phyloP scores from a whole-genome alignment of 2,888 invertebrate genomes.

The Andrena haemorrhoa region DNA sequence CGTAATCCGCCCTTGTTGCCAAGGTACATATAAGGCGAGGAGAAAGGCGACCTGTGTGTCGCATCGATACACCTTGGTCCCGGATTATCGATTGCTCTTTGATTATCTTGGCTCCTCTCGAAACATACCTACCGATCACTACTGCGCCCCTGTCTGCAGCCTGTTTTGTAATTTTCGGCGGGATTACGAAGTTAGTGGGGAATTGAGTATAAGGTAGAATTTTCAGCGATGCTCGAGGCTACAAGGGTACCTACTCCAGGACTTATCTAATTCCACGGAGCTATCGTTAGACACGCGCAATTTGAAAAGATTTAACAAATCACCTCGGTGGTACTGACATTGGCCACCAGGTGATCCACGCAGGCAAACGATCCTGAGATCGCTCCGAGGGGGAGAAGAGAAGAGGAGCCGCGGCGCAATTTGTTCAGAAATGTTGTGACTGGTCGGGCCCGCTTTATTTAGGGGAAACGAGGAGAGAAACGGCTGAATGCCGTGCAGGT shows the following conservation, averaged over 20 bases:
- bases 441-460: slow-evolving; percentile 42
- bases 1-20: slow-evolving; percentile 59
- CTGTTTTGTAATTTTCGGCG: neutral
- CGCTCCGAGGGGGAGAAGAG: slow-evolving; percentile 2
- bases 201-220: neutral
- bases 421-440: slow-evolving; percentile 46
- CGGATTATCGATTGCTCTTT: slow-evolving; percentile 53
- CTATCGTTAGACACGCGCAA: too few species aligned
- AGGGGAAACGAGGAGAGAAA: slow-evolving; percentile 42
- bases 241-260: too few species aligned
- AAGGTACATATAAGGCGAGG: neutral
- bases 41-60: slow-evolving; percentile 43
- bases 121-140: slow-evolving; percentile 4
- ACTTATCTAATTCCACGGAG: too few species aligned
- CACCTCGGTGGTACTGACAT: neutral
- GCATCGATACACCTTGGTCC: slow-evolving; percentile 28
- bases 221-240: neutral
- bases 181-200: neutral
- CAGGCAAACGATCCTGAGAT: neutral
- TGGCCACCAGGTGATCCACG: neutral
- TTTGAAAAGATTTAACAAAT: too few species aligned
- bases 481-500: slow-evolving; percentile 35
- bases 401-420: slow-evolving; percentile 23
- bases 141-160: neutral
- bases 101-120: slow-evolving; percentile 27